Conservation (phyloP, 37 sponge, comb jelly and placozoan genomes). For the Dysidea cf. avara region DNA sequence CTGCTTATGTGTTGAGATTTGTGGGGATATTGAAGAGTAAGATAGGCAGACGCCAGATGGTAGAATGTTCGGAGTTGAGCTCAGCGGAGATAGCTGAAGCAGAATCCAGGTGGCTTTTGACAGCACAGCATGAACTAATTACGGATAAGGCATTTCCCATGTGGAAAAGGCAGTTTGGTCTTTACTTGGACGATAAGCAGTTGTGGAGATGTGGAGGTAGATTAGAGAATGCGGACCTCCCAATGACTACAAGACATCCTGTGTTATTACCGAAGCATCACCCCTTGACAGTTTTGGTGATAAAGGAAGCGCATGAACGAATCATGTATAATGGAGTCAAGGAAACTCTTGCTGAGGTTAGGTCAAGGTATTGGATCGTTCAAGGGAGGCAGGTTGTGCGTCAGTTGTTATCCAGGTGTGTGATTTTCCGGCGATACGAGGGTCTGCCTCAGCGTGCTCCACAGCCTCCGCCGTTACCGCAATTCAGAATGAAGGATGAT, state of each 20-base stretch:
- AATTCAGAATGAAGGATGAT: neutral
- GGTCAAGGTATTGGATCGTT: constrained; percentile 1
- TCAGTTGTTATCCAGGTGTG: neutral
- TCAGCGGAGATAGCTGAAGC: neutral
- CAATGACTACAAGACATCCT: no score
- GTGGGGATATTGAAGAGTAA: neutral
- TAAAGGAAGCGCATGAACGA: no score
- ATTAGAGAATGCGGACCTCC: neutral
- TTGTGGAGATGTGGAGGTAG: constrained; percentile 19
- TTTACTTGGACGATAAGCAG: neutral
- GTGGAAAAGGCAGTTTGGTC: neutral
- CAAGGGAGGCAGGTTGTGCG: neutral
- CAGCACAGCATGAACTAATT: neutral
- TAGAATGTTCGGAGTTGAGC: neutral
- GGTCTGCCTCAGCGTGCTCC: neutral
- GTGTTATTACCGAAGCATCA: no score
- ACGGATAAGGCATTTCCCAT: neutral
- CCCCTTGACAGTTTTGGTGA: no score
- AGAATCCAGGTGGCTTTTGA: neutral
- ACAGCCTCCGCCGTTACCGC: neutral
- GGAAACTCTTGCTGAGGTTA: neutral
- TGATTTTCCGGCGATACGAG: neutral
- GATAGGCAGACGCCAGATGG: no score
- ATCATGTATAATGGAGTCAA: neutral
- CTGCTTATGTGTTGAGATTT: neutral